Evolutionary conservation across 2,113 vertebrate species (phyloP).

Genomic region (Riparia riparia): DNA sequence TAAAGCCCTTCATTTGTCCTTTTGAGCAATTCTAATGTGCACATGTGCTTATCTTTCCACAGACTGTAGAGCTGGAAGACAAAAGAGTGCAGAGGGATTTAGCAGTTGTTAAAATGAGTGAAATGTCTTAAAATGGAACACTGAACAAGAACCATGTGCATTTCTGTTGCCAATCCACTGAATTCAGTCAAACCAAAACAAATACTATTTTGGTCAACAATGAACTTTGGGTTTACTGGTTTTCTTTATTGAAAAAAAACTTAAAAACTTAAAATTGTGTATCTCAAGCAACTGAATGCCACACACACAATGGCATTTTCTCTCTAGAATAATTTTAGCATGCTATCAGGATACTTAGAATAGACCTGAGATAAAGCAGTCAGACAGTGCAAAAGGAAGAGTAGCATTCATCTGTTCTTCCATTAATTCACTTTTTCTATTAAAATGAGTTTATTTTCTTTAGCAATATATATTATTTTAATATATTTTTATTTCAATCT

Average conservation of each 20-base stretch:
- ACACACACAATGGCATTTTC: not conserved
- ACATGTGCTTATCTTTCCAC: not conserved
- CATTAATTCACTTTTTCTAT: not conserved
- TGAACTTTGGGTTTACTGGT: not conserved
- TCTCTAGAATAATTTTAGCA: not conserved
- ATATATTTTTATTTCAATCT: not conserved
- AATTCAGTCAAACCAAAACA: not conserved
- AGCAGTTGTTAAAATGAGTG: not conserved
- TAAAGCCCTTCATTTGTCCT: not conserved
- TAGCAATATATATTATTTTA: not conserved
- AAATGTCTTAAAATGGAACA: not conserved
- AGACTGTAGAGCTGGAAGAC: not conserved
- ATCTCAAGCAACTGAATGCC: not conserved
- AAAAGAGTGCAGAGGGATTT: not conserved
- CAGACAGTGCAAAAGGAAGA: not conserved
- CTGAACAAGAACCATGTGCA: not conserved
- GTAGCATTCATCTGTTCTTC: not conserved
- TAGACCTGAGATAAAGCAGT: not conserved
- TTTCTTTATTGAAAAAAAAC: not conserved
- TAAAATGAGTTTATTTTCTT: not conserved
- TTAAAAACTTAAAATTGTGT: rapidly evolving
- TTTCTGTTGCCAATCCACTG: not conserved
- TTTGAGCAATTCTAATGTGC: not conserved
- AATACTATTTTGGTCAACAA: not conserved
- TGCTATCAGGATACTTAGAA: not conserved